Evolutionary conservation across 2,797 vertebrate species (phyloP).

Genomic region (Poeciliopsis paucimaculata): DNA sequence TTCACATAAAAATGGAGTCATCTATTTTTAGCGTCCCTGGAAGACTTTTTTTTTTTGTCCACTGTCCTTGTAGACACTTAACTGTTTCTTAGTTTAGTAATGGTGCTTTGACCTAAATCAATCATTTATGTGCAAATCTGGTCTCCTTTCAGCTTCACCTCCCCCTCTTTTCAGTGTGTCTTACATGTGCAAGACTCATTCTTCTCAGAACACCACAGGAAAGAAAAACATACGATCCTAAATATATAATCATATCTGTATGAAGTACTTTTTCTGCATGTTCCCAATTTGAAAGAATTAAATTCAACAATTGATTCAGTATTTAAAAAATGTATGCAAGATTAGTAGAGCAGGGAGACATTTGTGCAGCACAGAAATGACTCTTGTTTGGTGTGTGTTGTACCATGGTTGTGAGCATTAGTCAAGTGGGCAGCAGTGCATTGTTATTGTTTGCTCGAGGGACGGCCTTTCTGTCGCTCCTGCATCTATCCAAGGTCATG

Average conservation of each 20-base stretch:
- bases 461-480: slow-evolving; percentile 46
- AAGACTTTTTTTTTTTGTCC: slow-evolving; percentile 66
- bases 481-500: slow-evolving; percentile 65
- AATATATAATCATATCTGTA: not conserved
- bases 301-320: not conserved
- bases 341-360: slow-evolving; percentile 18
- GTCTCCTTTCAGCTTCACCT: slow-evolving; percentile 44
- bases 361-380: slow-evolving; percentile 39
- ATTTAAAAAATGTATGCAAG: slow-evolving; percentile 18
- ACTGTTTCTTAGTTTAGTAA: slow-evolving; percentile 79
- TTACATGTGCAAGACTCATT: slow-evolving; percentile 10
- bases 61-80: slow-evolving; percentile 65
- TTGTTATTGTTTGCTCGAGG: slow-evolving; percentile 51
- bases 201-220: slow-evolving; percentile 20
- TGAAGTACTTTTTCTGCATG: not conserved
- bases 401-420: slow-evolving; percentile 34
- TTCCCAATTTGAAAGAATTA: not conserved
- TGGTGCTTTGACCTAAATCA: slow-evolving; percentile 80
- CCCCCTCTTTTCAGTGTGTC: slow-evolving; percentile 21
- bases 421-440: slow-evolving; percentile 37
- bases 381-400: slow-evolving; percentile 42
- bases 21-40: slow-evolving; percentile 71
- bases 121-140: slow-evolving; percentile 71
- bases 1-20: slow-evolving; percentile 53
- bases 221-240: slow-evolving; percentile 11